phyloP scores from a whole-genome alignment of 2,888 invertebrate genomes.

The Tiphia femorata region DNA sequence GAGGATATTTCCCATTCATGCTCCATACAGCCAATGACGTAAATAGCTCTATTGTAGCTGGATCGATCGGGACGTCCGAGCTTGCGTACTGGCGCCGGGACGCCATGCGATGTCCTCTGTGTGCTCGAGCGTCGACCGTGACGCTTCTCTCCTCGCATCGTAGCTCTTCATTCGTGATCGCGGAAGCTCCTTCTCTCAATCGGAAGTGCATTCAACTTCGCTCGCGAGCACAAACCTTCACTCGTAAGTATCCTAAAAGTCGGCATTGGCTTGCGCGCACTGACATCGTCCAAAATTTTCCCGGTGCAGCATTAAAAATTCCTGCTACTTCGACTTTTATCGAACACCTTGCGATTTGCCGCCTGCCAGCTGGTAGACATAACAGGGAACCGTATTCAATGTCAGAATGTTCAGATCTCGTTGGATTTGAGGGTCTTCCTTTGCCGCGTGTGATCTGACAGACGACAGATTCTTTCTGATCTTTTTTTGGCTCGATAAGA shows the following conservation, averaged over 20 bases:
- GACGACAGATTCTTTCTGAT: background rate
- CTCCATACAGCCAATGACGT: conserved; percentile 28
- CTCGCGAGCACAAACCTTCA: background rate
- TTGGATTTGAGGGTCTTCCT: background rate
- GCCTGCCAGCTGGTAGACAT: too few relatives aligned
- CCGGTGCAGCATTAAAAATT: background rate
- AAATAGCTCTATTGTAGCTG: conserved; percentile 39
- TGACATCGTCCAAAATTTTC: background rate
- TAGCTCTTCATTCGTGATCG: background rate
- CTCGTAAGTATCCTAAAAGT: background rate
- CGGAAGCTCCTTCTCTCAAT: background rate
- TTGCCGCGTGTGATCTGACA: background rate
- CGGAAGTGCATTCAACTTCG: background rate
- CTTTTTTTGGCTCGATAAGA: too few relatives aligned
- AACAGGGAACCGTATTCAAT: too few relatives aligned
- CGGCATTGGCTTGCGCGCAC: background rate
- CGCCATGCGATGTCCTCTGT: conserved; percentile 34
- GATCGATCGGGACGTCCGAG: conserved; percentile 48
- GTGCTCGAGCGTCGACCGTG: conserved; percentile 27
- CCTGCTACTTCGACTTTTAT: background rate
- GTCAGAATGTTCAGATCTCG: background rate
- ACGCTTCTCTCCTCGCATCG: conserved; percentile 16
- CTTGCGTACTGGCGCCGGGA: conserved; percentile 41
- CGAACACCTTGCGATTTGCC: too few relatives aligned
- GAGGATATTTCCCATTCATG: conserved; percentile 28